phyloP scores from a whole-genome alignment of 2,113 vertebrate species.

The Sorex fumeus region DNA sequence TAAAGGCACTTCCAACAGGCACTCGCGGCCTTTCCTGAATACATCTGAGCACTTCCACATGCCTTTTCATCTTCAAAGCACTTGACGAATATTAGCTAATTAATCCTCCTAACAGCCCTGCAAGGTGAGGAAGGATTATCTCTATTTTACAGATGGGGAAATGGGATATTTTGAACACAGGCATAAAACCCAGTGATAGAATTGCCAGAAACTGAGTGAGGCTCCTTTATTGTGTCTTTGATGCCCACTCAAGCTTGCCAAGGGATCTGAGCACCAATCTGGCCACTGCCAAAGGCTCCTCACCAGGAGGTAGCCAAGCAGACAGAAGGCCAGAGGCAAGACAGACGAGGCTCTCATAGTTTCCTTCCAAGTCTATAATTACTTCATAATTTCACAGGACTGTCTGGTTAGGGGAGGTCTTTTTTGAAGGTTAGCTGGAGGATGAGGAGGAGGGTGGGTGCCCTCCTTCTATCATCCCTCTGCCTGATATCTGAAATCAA shows the following conservation, averaged over 20 bases:
- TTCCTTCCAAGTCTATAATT: conserved; percentile 81
- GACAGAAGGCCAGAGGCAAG: conserved; percentile 80
- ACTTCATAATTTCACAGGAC: conserved; percentile 70
- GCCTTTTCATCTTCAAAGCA: conserved; percentile 84
- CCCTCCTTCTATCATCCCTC: background rate
- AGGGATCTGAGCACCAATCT: conserved; percentile 54
- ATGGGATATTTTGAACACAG: conserved; percentile 79
- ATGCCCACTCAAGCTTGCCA: conserved; percentile 69
- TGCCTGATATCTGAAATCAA: conserved; percentile 45
- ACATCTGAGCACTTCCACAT: conserved; percentile 69
- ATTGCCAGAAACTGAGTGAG: conserved; percentile 68
- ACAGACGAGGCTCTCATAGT: conserved; percentile 60
- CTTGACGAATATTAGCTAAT: conserved; percentile 81
- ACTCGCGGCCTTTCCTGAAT: conserved; percentile 63
- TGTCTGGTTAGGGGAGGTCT: conserved; percentile 70
- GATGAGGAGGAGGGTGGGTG: background rate
- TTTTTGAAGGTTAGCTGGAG: conserved; percentile 63
- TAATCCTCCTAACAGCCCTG: conserved; percentile 78
- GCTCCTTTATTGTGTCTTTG: conserved; percentile 64
- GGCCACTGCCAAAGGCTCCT: conserved; percentile 53
- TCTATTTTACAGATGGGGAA: conserved; percentile 83
- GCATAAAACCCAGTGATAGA: conserved; percentile 67
- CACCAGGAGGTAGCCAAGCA: conserved; percentile 63
- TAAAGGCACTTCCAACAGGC: conserved; percentile 41
- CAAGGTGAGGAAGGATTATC: conserved; percentile 82